Evolutionary conservation across 2,797 vertebrate species (phyloP), one percentile per base, ranked within the genome.

Genomic region (Rhodeus uyekii): DNA sequence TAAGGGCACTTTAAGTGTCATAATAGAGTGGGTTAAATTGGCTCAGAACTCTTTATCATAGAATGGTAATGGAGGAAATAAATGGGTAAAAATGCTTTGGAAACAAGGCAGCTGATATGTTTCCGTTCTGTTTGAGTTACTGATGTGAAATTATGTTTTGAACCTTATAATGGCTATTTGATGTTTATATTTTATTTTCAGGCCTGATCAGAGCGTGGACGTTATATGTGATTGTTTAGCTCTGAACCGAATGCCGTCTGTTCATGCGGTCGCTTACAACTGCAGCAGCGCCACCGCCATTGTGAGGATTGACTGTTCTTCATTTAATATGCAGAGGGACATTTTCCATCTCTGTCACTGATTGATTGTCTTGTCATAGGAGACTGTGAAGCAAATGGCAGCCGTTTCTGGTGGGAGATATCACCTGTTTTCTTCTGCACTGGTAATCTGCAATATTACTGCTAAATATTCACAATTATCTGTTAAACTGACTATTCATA

Each of bases 161-260:
- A n/a, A n/a, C n/a, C n/a, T 24, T 53, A 48, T 78, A 48, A 22
- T 42, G 29, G 1, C 3, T 1, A 13, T 2, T 12, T 5, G 19
- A 67, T 65, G 3, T 27, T 29, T 74, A 9, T 22, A 48, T 81
- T 24, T 71, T 9, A 4, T 48, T 78, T 13, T 27, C 88, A 96
- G 95, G 83, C 91, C 94, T 82, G 93, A 96, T 68, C 95, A 94
- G 86, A 78, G 90, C 39, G 79, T 85, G 16, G 94, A 94, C 76
- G 84, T 92, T 74, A 16, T 96, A 38, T 87, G 91, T 39, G 90
- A 92, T 85, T 93, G 92, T 77, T 79, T 92, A 76, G 90, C 92
- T 18, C 90, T 93, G 74, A 87, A 88, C 80, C 92, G 84, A 86
- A 27, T 38, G 24, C 46, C 94, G n/a, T 68, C 64, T 27, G 74